These are phyloP conservation scores for Meloidogyne hapla DNA, from an alignment of 1,140 invertebrate species.

Conservation along the genomic window DNA sequence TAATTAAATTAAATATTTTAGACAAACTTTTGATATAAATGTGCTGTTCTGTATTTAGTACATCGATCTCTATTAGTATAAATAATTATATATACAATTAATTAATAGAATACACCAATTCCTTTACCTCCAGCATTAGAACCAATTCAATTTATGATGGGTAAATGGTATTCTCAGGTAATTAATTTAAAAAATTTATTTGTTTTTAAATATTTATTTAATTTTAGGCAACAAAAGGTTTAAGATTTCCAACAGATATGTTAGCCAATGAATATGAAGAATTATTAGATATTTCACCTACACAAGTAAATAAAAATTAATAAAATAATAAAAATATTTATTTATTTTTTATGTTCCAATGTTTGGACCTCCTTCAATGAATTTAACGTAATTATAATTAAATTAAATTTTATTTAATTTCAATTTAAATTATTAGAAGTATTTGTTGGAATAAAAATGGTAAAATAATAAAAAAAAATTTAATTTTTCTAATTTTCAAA, in stretches of 20 bases:
- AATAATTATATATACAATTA: no score
- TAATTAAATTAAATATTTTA: no score
- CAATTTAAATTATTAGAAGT: conserved; percentile 4
- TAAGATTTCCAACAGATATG: conserved; percentile 62
- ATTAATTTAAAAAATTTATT: neutral
- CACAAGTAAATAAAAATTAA: conserved; percentile 30
- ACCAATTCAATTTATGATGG: conserved; percentile 63
- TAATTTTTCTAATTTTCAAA: neutral
- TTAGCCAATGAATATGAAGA: conserved; percentile 58
- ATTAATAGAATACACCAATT: conserved; percentile 58
- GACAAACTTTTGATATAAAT: no score
- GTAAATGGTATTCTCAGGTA: conserved; percentile 61
- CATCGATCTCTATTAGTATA: no score
- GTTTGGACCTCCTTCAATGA: conserved; percentile 62
- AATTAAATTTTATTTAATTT: neutral
- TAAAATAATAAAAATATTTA: neutral
- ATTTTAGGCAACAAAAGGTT: conserved; percentile 52
- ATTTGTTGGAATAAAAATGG: conserved; percentile 28
- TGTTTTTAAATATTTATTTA: neutral
- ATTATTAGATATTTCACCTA: conserved; percentile 60
- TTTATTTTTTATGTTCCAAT: conserved; percentile 50
- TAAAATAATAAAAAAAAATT: conserved; percentile 3
- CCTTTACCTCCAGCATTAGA: conserved; percentile 61
- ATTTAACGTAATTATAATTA: conserved; percentile 53
- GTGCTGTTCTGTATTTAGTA: no score